Evolutionary conservation across 2,113 vertebrate species (phyloP).

Genomic region (Mionectes macconnelli): DNA sequence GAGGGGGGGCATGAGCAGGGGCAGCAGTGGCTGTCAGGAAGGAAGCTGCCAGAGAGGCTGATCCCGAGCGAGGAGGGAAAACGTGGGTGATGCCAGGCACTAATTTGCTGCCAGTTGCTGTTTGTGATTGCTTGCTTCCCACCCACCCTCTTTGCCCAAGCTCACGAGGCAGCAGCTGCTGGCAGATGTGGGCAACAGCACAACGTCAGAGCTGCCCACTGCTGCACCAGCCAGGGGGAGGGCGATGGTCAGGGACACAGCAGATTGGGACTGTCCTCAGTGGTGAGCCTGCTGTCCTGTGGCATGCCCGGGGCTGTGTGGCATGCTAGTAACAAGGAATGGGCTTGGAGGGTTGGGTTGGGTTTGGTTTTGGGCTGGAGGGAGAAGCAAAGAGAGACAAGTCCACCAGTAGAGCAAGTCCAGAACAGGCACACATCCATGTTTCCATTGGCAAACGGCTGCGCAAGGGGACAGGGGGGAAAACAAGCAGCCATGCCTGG

Average conservation of each 20-base stretch:
- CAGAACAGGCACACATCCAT: background rate
- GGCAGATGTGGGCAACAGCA: background rate
- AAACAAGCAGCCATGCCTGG: background rate
- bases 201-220: background rate
- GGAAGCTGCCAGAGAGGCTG: constrained; percentile 13
- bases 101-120: background rate
- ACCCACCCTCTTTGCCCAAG: background rate
- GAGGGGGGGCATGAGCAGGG: background rate
- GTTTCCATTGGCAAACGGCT: fast-evolving
- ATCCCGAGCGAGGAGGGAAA: background rate
- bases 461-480: background rate
- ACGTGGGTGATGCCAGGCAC: background rate
- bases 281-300: background rate
- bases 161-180: background rate
- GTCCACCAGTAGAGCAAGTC: fast-evolving
- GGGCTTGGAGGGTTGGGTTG: background rate
- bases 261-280: fast-evolving
- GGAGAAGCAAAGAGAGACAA: background rate
- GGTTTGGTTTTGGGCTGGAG: background rate
- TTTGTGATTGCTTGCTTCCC: constrained; percentile 13
- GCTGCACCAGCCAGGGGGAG: background rate
- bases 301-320: background rate
- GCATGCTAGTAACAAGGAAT: background rate
- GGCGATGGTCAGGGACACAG: background rate
- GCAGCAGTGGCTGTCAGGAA: background rate